Percentiles rank a stretch among this genome's conserved stretches.
Conservation (phyloP, 2,797 vertebrate genomes). For the Acipenser ruthenus region DNA sequence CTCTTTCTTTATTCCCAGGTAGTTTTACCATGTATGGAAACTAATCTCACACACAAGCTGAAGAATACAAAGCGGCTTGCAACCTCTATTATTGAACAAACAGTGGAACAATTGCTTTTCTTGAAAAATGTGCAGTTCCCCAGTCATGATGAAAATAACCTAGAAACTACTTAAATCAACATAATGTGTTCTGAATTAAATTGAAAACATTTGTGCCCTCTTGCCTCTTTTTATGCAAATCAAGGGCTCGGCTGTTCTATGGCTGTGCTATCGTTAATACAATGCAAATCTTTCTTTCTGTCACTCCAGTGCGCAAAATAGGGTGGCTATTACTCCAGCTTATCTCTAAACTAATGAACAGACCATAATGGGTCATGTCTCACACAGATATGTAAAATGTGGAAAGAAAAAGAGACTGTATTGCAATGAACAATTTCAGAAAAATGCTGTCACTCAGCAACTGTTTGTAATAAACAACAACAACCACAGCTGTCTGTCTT, state of each 20-base stretch:
- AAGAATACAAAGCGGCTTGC: no score
- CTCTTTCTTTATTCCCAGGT: no score
- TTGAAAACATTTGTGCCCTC: background rate
- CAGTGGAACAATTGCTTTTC: no score
- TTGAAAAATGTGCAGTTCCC: no score
- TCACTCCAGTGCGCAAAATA: background rate
- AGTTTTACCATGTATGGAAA: no score
- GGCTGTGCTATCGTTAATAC: conserved; percentile 4
- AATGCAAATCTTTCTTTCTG: conserved; percentile 3
- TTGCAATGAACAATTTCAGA: conserved; percentile 3
- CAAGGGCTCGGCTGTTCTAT: background rate
- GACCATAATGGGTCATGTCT: conserved; percentile 3
- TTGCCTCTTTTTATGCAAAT: conserved; percentile 1
- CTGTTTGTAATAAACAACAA: conserved; percentile 1
- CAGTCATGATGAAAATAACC: no score
- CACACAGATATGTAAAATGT: conserved; percentile 10
- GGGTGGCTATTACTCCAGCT: conserved; percentile 4
- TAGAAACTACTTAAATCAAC: no score
- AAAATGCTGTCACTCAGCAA: background rate
- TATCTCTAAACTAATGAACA: conserved; percentile 14
- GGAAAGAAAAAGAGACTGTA: background rate
- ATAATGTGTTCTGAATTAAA: background rate
- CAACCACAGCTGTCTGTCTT: background rate
- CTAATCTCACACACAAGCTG: no score
- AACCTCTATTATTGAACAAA: no score